Conservation (phyloP, 2,113 vertebrate species). For the Colinus virginianus region DNA sequence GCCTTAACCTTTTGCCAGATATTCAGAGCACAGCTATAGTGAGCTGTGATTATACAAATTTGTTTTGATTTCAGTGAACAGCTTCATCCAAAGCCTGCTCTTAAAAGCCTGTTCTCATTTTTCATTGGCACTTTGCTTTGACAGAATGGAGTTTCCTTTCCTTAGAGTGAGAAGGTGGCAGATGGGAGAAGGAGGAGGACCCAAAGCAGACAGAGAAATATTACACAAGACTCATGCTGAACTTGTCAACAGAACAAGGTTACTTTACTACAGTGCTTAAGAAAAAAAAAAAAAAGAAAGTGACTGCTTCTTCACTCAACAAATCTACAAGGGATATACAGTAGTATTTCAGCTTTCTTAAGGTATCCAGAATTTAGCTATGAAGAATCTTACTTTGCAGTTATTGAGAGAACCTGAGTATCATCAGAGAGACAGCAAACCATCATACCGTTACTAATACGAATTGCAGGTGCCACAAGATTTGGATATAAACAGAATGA, state of each 20-base stretch:
- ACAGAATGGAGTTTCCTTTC: constrained; percentile 62
- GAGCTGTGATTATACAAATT: neutral
- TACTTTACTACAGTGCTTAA: constrained; percentile 64
- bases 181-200: constrained; percentile 66
- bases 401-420: neutral
- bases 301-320: constrained; percentile 2
- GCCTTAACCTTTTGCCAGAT: neutral
- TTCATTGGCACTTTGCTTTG: constrained; percentile 46
- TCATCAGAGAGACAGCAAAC: constrained; percentile 28
- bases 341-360: neutral
- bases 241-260: constrained; percentile 68
- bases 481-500: constrained; percentile 6
- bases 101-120: constrained; percentile 24
- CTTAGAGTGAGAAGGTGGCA: constrained; percentile 48
- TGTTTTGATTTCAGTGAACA: constrained; percentile 18
- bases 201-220: constrained; percentile 52
- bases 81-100: constrained; percentile 2
- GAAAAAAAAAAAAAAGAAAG: neutral
- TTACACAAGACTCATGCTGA: constrained; percentile 38
- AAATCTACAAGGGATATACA: neutral
- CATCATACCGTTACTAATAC: neutral
- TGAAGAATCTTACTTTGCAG: neutral
- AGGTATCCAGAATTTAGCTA: neutral
- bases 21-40: neutral
- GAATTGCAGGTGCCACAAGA: constrained; percentile 13